Percentiles rank a stretch among this genome's conserved stretches.
These are phyloP conservation scores for Ormyrus thymus DNA, from an alignment of 2,888 invertebrate species.

Conservation along the genomic window DNA sequence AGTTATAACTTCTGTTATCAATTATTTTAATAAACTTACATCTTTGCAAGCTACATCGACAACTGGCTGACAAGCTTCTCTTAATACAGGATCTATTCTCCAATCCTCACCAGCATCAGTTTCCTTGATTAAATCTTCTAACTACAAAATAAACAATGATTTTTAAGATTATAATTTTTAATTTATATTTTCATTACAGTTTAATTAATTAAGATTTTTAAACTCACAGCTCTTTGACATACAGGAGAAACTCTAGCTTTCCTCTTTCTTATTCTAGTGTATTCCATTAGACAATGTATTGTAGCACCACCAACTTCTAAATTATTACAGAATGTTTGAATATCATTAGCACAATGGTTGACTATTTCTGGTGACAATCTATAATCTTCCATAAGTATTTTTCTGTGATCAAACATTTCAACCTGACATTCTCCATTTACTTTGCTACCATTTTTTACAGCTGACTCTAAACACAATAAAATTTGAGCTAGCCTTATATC, in stretches of 20 bases:
- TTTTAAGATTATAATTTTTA: background rate
- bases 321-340: constrained; percentile 84
- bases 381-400: constrained; percentile 94
- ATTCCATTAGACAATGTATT: constrained; percentile 96
- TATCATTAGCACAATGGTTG: constrained; percentile 90
- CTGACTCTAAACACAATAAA: constrained; percentile 91
- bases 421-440: constrained; percentile 86
- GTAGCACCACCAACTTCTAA: constrained; percentile 90
- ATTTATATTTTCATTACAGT: background rate
- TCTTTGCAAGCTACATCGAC: constrained; percentile 87
- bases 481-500: constrained; percentile 92
- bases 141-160: constrained; percentile 71
- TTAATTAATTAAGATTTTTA: background rate
- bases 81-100: constrained; percentile 93
- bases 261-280: constrained; percentile 82
- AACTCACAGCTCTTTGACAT: constrained; percentile 84
- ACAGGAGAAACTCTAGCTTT: constrained; percentile 81
- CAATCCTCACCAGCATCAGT: constrained; percentile 97
- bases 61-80: constrained; percentile 90
- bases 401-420: constrained; percentile 94
- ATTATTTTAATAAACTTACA: constrained; percentile 61
- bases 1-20: background rate
- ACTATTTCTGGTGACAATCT: constrained; percentile 95
- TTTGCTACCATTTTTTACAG: constrained; percentile 84
- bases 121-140: constrained; percentile 88